These are phyloP conservation scores for Archivesica marissinica DNA, from an alignment of 1,140 invertebrate genomes.

Conservation along the genomic window DNA sequence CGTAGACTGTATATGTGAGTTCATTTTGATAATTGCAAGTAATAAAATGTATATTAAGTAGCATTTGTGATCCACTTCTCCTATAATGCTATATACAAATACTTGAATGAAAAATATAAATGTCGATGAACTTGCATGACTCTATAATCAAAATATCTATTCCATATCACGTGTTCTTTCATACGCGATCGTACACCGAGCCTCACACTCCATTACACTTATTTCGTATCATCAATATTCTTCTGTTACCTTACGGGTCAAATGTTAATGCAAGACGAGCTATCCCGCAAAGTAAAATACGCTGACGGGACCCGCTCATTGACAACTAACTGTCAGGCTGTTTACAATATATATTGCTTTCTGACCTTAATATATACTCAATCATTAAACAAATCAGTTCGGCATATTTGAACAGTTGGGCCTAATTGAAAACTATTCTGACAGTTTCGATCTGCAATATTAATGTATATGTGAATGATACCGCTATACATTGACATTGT, in stretches of 20 bases:
- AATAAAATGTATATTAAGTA: no score
- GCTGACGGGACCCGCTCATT: constrained; percentile 6
- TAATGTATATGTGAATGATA: no score
- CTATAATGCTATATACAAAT: neutral
- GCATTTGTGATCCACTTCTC: no score
- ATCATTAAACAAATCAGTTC: constrained; percentile 34
- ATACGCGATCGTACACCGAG: neutral
- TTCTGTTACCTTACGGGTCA: constrained; percentile 9
- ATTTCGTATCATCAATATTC: constrained; percentile 6
- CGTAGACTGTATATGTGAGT: no score
- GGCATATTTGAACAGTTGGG: constrained; percentile 13
- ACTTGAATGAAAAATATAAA: constrained; percentile 40
- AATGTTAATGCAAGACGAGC: constrained; percentile 27
- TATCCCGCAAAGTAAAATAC: constrained; percentile 29
- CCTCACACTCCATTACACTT: constrained; percentile 27
- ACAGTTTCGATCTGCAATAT: neutral
- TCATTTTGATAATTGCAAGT: no score
- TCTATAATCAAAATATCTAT: constrained; percentile 24
- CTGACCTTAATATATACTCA: constrained; percentile 33
- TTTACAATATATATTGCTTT: constrained; percentile 48
- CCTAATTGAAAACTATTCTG: neutral
- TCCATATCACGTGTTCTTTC: constrained; percentile 23
- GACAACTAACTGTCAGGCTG: constrained; percentile 30
- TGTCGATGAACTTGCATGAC: constrained; percentile 28
- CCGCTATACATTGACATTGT: no score